Conservation (phyloP, 2,797 vertebrate genomes). For the Esox lucius region DNA sequence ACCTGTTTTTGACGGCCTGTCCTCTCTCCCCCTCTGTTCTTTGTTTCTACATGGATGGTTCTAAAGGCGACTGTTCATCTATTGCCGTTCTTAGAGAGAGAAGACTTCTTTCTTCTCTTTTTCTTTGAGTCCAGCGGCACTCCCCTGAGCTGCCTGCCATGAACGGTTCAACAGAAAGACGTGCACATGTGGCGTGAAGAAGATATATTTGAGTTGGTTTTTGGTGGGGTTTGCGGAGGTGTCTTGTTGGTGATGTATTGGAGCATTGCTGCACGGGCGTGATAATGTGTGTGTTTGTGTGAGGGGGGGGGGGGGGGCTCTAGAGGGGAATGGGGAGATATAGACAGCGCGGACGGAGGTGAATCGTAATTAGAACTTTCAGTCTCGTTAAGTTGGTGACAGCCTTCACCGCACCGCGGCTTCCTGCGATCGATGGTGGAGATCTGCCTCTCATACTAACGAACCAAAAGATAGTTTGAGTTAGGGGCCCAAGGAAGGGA, state of each 20-base stretch:
- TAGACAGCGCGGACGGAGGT: constrained; percentile 25
- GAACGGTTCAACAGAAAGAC: constrained; percentile 21
- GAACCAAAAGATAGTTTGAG: constrained; percentile 62
- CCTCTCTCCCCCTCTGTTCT: constrained; percentile 37
- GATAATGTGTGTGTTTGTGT: neutral
- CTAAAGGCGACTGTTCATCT: constrained; percentile 43
- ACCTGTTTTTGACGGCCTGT: constrained; percentile 11
- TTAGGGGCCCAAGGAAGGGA: constrained; percentile 50
- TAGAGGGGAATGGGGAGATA: constrained; percentile 7
- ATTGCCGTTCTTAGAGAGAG: constrained; percentile 43
- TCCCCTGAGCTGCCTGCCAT: constrained; percentile 53
- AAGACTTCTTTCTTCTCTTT: constrained; percentile 53
- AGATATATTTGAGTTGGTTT: constrained; percentile 12
- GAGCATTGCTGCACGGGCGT: constrained; percentile 7
- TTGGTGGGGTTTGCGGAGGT: neutral
- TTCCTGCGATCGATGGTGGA: constrained; percentile 62
- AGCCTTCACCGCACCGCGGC: constrained; percentile 51
- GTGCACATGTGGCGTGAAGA: constrained; percentile 30
- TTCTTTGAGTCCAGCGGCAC: constrained; percentile 44
- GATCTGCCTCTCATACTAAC: constrained; percentile 68
- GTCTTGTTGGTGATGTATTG: constrained; percentile 20
- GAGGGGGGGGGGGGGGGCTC: neutral
- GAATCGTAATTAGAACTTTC: constrained; percentile 76
- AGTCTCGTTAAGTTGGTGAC: constrained; percentile 73
- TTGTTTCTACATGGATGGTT: constrained; percentile 63